These are phyloP conservation scores for Geotrupes spiniger DNA, from an alignment of 2,888 invertebrate species.

Conservation along the genomic window DNA sequence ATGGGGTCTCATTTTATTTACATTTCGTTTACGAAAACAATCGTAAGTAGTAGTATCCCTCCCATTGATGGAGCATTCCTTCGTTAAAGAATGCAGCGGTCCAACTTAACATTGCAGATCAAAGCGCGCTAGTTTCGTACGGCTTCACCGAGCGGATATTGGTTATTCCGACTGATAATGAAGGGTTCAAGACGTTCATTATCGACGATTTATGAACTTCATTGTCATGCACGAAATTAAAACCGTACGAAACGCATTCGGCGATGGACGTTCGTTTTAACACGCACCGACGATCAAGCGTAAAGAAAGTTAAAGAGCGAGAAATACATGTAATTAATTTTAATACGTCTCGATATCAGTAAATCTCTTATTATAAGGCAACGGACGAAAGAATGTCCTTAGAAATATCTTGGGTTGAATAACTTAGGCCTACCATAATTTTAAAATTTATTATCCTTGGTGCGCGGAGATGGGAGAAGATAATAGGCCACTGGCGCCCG, in stretches of 20 bases:
- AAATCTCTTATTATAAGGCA: no score
- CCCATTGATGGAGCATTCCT: conserved; percentile 29
- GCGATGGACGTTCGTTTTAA: no score
- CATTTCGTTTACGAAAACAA: conserved; percentile 20
- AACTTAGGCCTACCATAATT: no score
- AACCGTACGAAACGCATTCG: not conserved
- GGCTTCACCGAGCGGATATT: conserved; percentile 10
- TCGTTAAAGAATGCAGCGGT: conserved; percentile 31
- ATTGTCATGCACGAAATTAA: conserved; percentile 1
- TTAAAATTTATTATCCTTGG: no score
- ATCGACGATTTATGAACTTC: not conserved
- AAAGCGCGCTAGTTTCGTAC: conserved; percentile 7
- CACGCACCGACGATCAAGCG: conserved; percentile 1
- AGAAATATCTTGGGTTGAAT: no score
- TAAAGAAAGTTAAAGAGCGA: not conserved
- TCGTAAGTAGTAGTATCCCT: conserved; percentile 23
- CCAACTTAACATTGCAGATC: conserved; percentile 24
- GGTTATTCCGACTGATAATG: conserved; percentile 19
- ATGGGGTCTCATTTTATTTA: conserved; percentile 8
- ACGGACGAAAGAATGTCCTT: no score
- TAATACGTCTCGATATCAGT: no score
- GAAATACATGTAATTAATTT: no score
- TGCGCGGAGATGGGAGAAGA: no score
- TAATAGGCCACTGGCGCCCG: no score
- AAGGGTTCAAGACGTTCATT: conserved; percentile 10